These are phyloP conservation scores for Urophycis tenuis DNA, from an alignment of 2,797 vertebrate species.

Conservation along the genomic window DNA sequence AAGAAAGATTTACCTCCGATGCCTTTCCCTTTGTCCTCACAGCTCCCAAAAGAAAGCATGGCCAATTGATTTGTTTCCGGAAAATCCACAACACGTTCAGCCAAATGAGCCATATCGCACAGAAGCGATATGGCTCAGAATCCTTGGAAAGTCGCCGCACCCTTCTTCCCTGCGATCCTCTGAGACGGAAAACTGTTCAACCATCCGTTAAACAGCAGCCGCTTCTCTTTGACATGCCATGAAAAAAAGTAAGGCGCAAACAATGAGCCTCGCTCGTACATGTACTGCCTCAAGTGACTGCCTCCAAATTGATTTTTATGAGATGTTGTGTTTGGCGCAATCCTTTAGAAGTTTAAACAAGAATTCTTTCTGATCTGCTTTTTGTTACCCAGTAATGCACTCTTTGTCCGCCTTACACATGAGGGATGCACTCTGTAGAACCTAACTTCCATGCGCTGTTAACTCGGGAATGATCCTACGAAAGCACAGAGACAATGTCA, in stretches of 20 bases:
- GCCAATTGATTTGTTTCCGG: constrained; percentile 2
- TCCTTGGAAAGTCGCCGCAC: neutral
- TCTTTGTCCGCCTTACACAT: constrained; percentile 29
- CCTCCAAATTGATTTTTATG: neutral
- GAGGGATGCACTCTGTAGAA: constrained; percentile 27
- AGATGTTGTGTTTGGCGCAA: neutral
- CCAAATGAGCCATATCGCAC: neutral
- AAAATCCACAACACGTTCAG: constrained; percentile 1
- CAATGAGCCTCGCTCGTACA: neutral
- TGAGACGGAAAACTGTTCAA: constrained; percentile 2
- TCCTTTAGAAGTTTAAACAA: constrained; percentile 2
- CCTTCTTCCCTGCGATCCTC: neutral
- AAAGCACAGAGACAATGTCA: constrained; percentile 10
- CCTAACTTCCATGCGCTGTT: constrained; percentile 24
- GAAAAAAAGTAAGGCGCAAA: neutral
- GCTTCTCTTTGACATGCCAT: neutral
- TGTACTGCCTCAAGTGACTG: neutral
- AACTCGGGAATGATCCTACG: constrained; percentile 20
- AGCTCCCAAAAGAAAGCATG: constrained; percentile 16
- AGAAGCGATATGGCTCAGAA: neutral
- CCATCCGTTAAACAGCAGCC: neutral
- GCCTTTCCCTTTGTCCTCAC: constrained; percentile 17
- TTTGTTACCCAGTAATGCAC: constrained; percentile 29
- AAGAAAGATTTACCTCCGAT: neutral
- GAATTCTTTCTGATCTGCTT: constrained; percentile 29